Evolutionary conservation across 1,140 invertebrate species (phyloP).

Genomic region (Drosophila busckii): DNA sequence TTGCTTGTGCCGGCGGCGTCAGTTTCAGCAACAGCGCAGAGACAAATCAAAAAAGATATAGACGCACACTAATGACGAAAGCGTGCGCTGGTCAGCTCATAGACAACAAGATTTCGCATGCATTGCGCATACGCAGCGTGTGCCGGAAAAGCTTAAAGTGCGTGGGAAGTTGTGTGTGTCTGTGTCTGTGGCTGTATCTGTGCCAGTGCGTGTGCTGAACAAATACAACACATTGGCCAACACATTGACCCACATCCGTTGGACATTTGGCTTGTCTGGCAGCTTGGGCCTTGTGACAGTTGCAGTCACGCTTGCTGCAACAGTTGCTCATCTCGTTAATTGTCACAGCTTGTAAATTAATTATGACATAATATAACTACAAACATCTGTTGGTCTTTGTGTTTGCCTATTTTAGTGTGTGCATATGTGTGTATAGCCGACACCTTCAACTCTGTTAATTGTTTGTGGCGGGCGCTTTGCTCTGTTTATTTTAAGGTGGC

Average conservation of each 20-base stretch:
- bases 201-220: not conserved
- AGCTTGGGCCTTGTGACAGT: conserved; percentile 49
- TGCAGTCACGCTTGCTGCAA: conserved; percentile 52
- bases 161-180: conserved; percentile 17
- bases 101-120: conserved; percentile 17
- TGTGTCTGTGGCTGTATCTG: not conserved
- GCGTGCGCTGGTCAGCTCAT: conserved; percentile 26
- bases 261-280: conserved; percentile 6
- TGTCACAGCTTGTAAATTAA: conserved; percentile 76
- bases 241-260: conserved; percentile 55
- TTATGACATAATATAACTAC: conserved; percentile 66
- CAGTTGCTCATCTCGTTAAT: conserved; percentile 62
- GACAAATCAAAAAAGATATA: conserved; percentile 23
- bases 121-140: conserved; percentile 62
- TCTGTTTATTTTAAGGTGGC: conserved; percentile 72
- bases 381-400: no score
- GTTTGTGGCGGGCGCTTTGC: conserved; percentile 61
- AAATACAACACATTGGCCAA: conserved; percentile 29
- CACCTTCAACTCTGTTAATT: conserved; percentile 67
- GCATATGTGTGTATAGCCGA: no score
- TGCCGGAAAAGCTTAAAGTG: conserved; percentile 41
- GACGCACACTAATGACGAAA: conserved; percentile 56
- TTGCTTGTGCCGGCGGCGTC: conserved; percentile 38
- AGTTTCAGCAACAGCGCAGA: conserved; percentile 48
- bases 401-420: no score